These are phyloP conservation scores for Laterallus jamaicensis DNA, from an alignment of 2,113 vertebrate species.

Conservation along the genomic window DNA sequence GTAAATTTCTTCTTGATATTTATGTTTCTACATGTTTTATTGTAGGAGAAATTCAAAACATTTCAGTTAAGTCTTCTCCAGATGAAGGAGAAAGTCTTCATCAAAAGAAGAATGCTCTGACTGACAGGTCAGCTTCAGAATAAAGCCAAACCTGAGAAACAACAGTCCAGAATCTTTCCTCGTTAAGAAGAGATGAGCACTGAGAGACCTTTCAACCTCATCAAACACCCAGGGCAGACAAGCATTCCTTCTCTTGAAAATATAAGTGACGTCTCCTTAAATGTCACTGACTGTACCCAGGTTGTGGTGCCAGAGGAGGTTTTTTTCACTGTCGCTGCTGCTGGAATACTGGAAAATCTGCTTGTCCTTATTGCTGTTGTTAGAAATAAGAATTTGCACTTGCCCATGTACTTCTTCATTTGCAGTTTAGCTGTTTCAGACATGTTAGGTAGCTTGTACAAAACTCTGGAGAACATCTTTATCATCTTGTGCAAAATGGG, in stretches of 20 bases:
- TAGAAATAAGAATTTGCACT: slow-evolving; percentile 89
- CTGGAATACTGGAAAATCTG: slow-evolving; percentile 90
- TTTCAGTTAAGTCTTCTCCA: neutral
- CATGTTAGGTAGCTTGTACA: slow-evolving; percentile 88
- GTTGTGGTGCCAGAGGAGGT: slow-evolving; percentile 84
- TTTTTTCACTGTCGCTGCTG: slow-evolving; percentile 84
- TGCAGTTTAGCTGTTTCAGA: slow-evolving; percentile 94
- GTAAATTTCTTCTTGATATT: neutral
- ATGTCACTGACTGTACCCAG: slow-evolving; percentile 81
- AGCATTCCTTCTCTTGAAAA: neutral
- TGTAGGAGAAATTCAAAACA: slow-evolving; percentile 10
- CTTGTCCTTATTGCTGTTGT: slow-evolving; percentile 88
- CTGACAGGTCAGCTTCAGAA: neutral
- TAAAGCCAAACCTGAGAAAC: neutral
- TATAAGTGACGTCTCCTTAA: slow-evolving; percentile 50
- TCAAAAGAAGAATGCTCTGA: slow-evolving; percentile 20
- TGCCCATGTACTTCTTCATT: slow-evolving; percentile 95
- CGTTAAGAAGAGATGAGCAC: slow-evolving; percentile 42
- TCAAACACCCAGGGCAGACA: slow-evolving; percentile 38
- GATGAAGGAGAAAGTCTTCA: neutral
- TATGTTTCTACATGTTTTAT: neutral
- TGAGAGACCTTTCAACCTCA: slow-evolving; percentile 22
- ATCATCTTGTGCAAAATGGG: slow-evolving; percentile 83
- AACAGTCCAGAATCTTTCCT: neutral
- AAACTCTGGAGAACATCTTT: slow-evolving; percentile 88